A percentile compares a stretch with the other conserved stretches of the same genome.
These are phyloP conservation scores for Julus scanicus DNA, from an alignment of 2,888 invertebrate genomes.

Conservation along the genomic window DNA sequence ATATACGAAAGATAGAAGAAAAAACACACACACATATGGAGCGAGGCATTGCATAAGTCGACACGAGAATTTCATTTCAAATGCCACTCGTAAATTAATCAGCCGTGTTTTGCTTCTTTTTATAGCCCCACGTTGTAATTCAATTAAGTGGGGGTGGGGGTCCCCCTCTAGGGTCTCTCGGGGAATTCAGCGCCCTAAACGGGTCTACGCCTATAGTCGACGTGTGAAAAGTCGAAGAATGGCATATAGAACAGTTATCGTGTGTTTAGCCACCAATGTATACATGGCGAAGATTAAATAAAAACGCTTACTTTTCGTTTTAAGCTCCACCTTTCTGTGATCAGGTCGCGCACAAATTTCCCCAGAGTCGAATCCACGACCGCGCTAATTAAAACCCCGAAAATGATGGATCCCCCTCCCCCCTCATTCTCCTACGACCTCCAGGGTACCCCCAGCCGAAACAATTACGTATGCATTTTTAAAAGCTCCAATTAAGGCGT, in stretches of 20 bases:
- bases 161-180: not conserved
- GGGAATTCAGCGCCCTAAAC: not conserved
- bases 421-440: no score
- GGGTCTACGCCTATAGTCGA: not conserved
- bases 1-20: not conserved
- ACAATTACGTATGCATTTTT: constrained; percentile 1
- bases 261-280: not conserved
- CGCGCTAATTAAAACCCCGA: constrained; percentile 1
- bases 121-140: constrained; percentile 34
- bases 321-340: constrained; percentile 13
- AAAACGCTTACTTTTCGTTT: not conserved
- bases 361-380: not conserved
- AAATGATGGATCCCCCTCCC: not conserved
- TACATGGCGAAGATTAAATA: not conserved
- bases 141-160: constrained; percentile 41
- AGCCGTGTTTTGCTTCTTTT: constrained; percentile 46
- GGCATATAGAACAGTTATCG: not conserved
- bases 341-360: not conserved
- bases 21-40: not conserved
- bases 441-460: not conserved
- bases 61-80: constrained; percentile 31
- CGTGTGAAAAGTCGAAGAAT: not conserved
- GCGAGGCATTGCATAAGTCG: not conserved
- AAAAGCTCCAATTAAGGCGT: constrained; percentile 16
- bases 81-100: constrained; percentile 47